These are phyloP conservation scores for Hypsopygia costalis DNA, from an alignment of 2,888 invertebrate genomes.

Conservation along the genomic window DNA sequence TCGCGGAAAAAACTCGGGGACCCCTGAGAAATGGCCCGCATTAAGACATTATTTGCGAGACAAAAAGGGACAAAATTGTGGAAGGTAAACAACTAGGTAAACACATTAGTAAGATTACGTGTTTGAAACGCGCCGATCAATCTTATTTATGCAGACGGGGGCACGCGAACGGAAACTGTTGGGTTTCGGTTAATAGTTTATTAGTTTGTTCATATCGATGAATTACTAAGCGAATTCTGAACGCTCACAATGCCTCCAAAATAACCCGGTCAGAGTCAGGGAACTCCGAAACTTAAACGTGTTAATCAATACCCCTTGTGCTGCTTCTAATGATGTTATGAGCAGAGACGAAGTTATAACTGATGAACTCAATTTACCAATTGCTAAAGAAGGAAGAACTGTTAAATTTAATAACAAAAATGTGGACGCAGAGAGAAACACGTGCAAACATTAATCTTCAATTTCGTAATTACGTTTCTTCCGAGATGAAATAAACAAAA, in stretches of 20 bases:
- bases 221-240: constrained; percentile 2
- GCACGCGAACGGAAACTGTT: background rate
- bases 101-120: constrained; percentile 66
- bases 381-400: background rate
- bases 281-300: background rate
- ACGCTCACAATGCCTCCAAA: background rate
- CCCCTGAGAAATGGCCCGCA: constrained; percentile 44
- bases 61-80: constrained; percentile 42
- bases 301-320: background rate
- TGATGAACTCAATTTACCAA: background rate
- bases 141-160: constrained; percentile 36
- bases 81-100: constrained; percentile 59
- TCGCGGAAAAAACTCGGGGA: constrained; percentile 30
- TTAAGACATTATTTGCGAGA: constrained; percentile 50
- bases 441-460: constrained; percentile 2
- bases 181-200: background rate
- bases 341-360: background rate
- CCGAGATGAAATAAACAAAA: constrained; percentile 1
- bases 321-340: background rate
- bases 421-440: background rate
- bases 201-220: constrained; percentile 3
- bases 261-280: background rate
- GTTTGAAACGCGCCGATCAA: constrained; percentile 40
- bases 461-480: constrained; percentile 1
- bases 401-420: background rate